Conservation (phyloP, 2,888 invertebrate species). For the Lasioglossum vierecki region DNA sequence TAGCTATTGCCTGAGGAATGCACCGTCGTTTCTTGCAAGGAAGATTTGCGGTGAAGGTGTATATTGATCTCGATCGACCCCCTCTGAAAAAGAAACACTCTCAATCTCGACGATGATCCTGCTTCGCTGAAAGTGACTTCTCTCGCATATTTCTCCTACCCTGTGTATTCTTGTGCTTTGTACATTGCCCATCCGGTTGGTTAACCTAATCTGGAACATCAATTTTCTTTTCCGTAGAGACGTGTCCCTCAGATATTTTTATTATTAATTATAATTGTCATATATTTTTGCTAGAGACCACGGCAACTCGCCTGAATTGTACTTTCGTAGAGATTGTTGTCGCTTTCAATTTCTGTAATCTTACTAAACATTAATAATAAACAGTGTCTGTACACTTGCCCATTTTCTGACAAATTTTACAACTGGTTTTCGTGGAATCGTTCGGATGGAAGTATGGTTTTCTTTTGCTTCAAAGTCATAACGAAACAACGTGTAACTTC, state of each 20-base stretch:
- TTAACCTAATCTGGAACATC: background rate
- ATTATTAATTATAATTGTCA: too few relatives aligned
- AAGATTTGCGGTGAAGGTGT: constrained; percentile 55
- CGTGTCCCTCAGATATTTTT: background rate
- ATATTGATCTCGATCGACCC: constrained; percentile 6
- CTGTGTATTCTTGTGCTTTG: constrained; percentile 45
- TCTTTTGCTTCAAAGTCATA: background rate
- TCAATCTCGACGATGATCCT: constrained; percentile 4
- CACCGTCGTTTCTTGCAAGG: constrained; percentile 66
- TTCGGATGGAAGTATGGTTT: background rate
- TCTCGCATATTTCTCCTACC: background rate
- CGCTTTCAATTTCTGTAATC: background rate
- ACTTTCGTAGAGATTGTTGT: constrained; percentile 11
- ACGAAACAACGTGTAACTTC: too few relatives aligned
- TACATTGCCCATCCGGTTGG: constrained; percentile 35
- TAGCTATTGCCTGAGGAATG: constrained; percentile 69
- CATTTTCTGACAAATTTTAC: background rate
- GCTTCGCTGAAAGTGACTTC: constrained; percentile 49
- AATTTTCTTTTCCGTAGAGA: background rate
- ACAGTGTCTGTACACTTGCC: background rate
- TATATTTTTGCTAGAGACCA: constrained; percentile 15
- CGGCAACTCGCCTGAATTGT: constrained; percentile 7
- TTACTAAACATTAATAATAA: background rate
- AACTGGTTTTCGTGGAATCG: background rate
- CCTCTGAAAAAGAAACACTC: background rate